Percentiles rank a stretch among this genome's conserved stretches.
These are phyloP conservation scores for Scylla paramamosain DNA, from an alignment of 1,140 invertebrate genomes.

Conservation along the genomic window DNA sequence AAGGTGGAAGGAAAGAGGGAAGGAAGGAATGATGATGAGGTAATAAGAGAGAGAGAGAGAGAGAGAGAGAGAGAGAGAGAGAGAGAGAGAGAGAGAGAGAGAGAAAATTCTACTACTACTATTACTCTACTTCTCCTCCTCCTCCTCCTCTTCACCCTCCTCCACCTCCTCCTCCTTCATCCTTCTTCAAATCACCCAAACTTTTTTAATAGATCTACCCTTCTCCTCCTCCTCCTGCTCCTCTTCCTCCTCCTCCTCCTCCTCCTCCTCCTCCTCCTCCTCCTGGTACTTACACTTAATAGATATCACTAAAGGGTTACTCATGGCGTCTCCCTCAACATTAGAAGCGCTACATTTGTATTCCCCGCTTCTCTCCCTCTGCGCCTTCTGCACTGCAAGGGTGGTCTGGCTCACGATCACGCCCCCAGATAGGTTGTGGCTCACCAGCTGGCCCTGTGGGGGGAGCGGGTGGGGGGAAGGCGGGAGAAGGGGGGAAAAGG, in stretches of 20 bases:
- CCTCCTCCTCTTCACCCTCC: too few relatives aligned
- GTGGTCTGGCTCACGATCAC: slow-evolving; percentile 86
- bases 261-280: slow-evolving; percentile 4
- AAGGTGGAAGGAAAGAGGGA: neutral
- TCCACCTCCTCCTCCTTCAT: too few relatives aligned
- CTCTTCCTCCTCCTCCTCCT: too few relatives aligned
- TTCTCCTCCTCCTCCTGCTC: neutral
- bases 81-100: neutral
- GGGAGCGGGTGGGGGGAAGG: slow-evolving; percentile 60
- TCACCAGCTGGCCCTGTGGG: slow-evolving; percentile 82
- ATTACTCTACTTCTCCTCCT: neutral
- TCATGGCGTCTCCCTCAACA: slow-evolving; percentile 83
- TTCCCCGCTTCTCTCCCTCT: slow-evolving; percentile 83
- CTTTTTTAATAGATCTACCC: too few relatives aligned
- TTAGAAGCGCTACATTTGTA: slow-evolving; percentile 87
- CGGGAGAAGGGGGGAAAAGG: neutral
- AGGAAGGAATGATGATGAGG: neutral
- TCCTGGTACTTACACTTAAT: slow-evolving; percentile 84
- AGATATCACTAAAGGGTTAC: slow-evolving; percentile 83
- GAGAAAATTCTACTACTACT: too few relatives aligned
- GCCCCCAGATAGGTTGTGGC: slow-evolving; percentile 84
- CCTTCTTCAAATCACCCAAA: too few relatives aligned
- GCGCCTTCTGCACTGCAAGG: slow-evolving; percentile 85
- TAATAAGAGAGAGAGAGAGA: neutral
- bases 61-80: neutral